phyloP scores from a whole-genome alignment of 2,888 invertebrate species.

The Coenonympha arcania region DNA sequence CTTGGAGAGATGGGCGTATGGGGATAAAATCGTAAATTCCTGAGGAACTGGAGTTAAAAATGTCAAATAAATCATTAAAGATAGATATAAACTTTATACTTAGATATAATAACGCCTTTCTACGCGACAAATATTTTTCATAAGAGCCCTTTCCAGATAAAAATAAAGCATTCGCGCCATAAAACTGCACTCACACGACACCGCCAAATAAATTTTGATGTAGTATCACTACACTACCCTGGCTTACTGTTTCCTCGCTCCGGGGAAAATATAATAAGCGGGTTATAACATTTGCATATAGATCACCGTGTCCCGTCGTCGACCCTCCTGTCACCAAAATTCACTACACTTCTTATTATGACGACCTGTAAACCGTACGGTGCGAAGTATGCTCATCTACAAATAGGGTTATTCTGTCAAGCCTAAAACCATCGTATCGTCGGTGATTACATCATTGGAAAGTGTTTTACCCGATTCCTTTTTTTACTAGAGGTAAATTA shows the following conservation, averaged over 20 bases:
- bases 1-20: no score
- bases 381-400: background rate
- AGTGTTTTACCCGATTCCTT: no score
- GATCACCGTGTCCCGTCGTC: conserved; percentile 58
- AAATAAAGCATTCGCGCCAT: conserved; percentile 29
- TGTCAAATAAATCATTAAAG: no score
- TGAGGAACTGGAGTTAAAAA: no score
- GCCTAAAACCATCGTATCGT: background rate
- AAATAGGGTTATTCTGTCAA: background rate
- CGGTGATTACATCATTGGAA: background rate
- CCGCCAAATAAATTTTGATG: conserved; percentile 61
- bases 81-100: no score
- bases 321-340: conserved; percentile 45
- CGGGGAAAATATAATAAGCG: conserved; percentile 68
- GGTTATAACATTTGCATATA: conserved; percentile 73
- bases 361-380: conserved; percentile 52
- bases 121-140: conserved; percentile 8
- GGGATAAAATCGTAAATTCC: no score
- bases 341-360: conserved; percentile 48
- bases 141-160: conserved; percentile 3
- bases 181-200: conserved; percentile 38
- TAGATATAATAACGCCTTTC: no score
- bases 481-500: no score
- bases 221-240: conserved; percentile 54
- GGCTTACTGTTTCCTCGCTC: conserved; percentile 53